Evolutionary conservation across 2,113 vertebrate genomes (phyloP).

Genomic region (Puntigrus tetrazona): DNA sequence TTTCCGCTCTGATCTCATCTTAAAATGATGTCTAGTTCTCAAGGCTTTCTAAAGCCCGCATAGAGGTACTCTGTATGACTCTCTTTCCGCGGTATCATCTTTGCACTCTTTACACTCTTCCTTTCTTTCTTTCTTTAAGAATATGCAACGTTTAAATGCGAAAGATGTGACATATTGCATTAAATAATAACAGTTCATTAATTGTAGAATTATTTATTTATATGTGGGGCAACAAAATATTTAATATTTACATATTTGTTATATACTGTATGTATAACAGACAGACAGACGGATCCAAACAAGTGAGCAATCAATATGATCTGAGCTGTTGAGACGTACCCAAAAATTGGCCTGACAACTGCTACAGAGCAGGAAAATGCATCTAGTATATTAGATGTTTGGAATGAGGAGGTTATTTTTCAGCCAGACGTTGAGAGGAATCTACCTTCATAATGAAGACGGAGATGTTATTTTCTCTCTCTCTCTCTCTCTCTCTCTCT

Average conservation of each 20-base stretch:
- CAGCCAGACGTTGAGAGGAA: not conserved
- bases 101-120: constrained; percentile 7
- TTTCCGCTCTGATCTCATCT: constrained; percentile 1
- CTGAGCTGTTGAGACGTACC: not conserved
- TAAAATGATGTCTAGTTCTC: constrained; percentile 7
- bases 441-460: constrained; percentile 16
- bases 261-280: not conserved
- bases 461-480: constrained; percentile 33
- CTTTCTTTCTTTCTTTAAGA: not conserved
- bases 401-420: constrained; percentile 15
- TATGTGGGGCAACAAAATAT: too few species aligned
- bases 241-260: not conserved
- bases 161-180: not conserved
- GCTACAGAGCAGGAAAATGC: not conserved
- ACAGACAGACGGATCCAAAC: not conserved
- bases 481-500: constrained; percentile 18
- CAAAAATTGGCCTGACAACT: constrained; percentile 4
- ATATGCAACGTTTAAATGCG: not conserved
- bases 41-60: not conserved
- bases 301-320: not conserved
- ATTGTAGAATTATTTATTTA: not conserved
- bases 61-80: constrained; percentile 47
- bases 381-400: not conserved
- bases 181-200: too few species aligned
- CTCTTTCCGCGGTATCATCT: constrained; percentile 40